Base-by-base conservation (phyloP, 1,140 invertebrate species). In the Physella acuta region DNA sequence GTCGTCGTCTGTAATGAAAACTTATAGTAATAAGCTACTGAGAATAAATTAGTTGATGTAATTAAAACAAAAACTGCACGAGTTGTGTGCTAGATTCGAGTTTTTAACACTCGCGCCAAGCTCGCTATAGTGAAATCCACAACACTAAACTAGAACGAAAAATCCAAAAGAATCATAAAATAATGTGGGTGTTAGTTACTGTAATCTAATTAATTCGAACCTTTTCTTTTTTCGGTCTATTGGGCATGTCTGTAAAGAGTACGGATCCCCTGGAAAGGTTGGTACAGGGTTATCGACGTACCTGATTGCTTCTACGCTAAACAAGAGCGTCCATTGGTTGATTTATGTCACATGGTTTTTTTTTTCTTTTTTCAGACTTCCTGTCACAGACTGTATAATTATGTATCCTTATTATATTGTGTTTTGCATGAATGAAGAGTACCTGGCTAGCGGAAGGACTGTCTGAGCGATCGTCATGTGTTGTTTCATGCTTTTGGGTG, bases 201-300 rank as follows among this genome's bases (percentile, higher is more conserved):
- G 37, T 26, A 30, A 11, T 52, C 64, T 52, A 51, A 68, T 33
- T 26, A 14, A 17, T 49, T 79, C 79, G 75, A 79, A 86, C 84
- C 85, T 86, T 86, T 69, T 86, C 84, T 76, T 86, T 86, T 74
- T 83, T 87, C 34, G 77, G 78, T 72, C 82, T 82, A 78, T 84
- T 85, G 66, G 85, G 84, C 85, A 86, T 86, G 69, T 78, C 77
- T 73, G 74, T 70, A 69, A 65, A 68, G n/a, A 73, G 77, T 72
- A 63, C 68, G 63, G 65, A 73, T 58, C 72, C n/a, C 76, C 75
- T 66, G 66, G 70, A 63, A 75, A 73, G 73, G 75, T 77, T 72
- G 70, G 73, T 75, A 74, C 71, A 73, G 67, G 51, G 70, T 72
- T 71, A 71, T 74, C 70, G 69, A 69, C 61, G 66, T 60, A 71